Evolutionary conservation across 2,888 invertebrate genomes (phyloP), one percentile per base, ranked within the genome.

Genomic region (Meliscaeva auricollis): DNA sequence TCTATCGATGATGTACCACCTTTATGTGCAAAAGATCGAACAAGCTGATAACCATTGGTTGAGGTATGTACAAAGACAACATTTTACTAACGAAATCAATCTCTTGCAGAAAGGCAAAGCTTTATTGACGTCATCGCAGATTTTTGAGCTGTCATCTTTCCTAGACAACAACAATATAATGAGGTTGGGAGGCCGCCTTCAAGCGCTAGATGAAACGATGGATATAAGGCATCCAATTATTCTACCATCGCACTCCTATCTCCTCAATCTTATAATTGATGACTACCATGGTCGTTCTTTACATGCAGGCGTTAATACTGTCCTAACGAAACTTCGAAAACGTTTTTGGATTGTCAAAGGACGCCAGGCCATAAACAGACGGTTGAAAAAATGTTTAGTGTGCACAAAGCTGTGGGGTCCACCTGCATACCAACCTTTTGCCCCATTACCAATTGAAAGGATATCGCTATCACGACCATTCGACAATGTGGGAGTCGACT

Each of bases 401-500:
- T 73, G 69, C 15, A 64, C 15, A 17, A 72, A 72, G 30, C 17
- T 78, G 8, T 70, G 20, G 17, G 60, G 79, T 3, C 38, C n/a
- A 17, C 73, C 32, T 6, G 73, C 66, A 22, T 68, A 38, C 1
- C 60, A 80, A 32, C 74, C 60, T 0, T 68, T 74, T 38, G 74
- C 69, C 3, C 66, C 73, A 5, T 15, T 62, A 13, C 52, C 77
- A 2, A 58, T 60, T 3, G 52, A 79, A 54, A 58, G 73, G 22
- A 17, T 48, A 26, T 46, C 72, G 0, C 22, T 72, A 11, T 48
- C 35, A 9, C 11, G 78, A n/a, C 64, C 56, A n/a, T 72, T 79
- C 50, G 44, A 73, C 20, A 68, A 52, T 26, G 66, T 73, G 11
- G 77, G 77, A 1, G 70, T 77, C 5, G 77, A 70, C 44, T 77